Evolutionary conservation across 2,113 vertebrate genomes (phyloP).

Genomic region (Origma solitaria): DNA sequence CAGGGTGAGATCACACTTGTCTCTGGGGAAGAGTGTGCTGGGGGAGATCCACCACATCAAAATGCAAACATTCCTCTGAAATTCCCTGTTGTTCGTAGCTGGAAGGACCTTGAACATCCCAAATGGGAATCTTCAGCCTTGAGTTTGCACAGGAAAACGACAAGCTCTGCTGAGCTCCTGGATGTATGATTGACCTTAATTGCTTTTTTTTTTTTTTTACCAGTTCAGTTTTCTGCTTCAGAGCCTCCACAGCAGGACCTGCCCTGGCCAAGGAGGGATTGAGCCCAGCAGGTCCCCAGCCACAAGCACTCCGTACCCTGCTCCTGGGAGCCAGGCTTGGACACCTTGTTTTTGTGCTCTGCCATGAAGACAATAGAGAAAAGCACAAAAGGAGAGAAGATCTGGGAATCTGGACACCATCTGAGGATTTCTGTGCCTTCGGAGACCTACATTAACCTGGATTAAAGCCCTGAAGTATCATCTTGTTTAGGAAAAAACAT

Average conservation of each 20-base stretch:
- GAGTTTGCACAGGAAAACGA: neutral
- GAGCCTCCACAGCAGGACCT: neutral
- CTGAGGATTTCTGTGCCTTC: neutral
- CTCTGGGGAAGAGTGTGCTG: neutral
- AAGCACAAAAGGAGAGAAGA: neutral
- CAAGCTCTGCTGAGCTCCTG: neutral
- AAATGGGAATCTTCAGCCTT: neutral
- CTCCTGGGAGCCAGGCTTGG: neutral
- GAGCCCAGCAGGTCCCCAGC: neutral
- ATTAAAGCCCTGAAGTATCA: neutral
- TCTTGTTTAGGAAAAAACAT: neutral
- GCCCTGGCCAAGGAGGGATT: neutral
- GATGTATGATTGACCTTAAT: neutral
- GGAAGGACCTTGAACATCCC: neutral
- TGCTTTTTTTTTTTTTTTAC: neutral
- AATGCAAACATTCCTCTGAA: neutral
- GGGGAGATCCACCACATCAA: neutral
- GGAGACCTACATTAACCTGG: neutral
- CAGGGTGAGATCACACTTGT: neutral
- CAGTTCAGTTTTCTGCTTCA: neutral
- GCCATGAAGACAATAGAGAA: neutral
- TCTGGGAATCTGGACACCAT: neutral
- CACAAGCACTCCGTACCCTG: neutral
- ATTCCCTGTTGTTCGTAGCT: neutral
- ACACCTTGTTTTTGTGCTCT: neutral